phyloP scores from a whole-genome alignment of 2,888 invertebrate species.

The Salticus scenicus region DNA sequence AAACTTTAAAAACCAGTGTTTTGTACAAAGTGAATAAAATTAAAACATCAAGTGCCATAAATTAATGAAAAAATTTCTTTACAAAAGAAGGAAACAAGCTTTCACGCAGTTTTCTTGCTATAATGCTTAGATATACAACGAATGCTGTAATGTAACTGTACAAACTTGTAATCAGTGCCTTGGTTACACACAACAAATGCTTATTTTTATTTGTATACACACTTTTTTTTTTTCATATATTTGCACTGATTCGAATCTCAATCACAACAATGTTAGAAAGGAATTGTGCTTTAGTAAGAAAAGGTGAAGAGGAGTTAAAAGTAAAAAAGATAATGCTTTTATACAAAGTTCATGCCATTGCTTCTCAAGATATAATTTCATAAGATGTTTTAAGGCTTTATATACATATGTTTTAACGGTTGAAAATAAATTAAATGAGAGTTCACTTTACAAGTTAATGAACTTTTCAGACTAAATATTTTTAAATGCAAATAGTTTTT shows the following conservation, averaged over 20 bases:
- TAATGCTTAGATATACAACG: background rate
- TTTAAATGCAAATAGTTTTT: no score
- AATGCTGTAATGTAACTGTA: background rate
- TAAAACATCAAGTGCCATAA: background rate
- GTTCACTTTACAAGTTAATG: no score
- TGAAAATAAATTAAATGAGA: no score
- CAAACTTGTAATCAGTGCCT: background rate
- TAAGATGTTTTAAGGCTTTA: no score
- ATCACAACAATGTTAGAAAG: background rate
- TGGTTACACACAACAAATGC: constrained; percentile 7
- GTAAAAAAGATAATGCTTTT: background rate
- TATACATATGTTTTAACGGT: no score
- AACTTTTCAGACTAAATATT: no score
- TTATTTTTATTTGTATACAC: constrained; percentile 2
- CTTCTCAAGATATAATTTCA: background rate
- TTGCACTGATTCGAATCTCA: background rate
- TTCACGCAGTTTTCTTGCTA: background rate
- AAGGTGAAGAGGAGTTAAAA: background rate
- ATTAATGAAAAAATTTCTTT: background rate
- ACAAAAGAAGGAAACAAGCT: background rate
- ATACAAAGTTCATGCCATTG: background rate
- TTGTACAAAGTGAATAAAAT: background rate
- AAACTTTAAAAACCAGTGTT: constrained; percentile 6
- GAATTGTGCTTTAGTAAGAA: background rate
- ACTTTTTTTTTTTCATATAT: no score